These are phyloP conservation scores for Diprion similis DNA, from an alignment of 1,140 invertebrate genomes.

Conservation along the genomic window DNA sequence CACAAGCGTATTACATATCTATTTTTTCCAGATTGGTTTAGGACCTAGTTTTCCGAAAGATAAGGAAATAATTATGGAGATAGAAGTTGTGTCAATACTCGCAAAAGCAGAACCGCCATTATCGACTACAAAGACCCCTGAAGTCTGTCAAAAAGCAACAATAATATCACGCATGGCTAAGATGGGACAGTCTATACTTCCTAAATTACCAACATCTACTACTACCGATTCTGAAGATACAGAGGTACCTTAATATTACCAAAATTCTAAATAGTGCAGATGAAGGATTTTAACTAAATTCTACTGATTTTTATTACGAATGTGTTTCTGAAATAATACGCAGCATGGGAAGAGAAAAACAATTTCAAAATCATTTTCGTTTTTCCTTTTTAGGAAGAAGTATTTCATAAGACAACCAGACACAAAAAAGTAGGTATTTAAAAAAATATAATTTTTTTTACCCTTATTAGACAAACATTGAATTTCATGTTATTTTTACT, in stretches of 20 bases:
- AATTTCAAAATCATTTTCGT: not conserved
- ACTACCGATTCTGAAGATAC: slow-evolving; percentile 55
- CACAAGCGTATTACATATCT: slow-evolving; percentile 18
- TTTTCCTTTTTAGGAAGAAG: slow-evolving; percentile 41
- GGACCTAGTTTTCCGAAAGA: slow-evolving; percentile 54
- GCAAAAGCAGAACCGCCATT: slow-evolving; percentile 24
- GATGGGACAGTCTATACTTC: slow-evolving; percentile 54
- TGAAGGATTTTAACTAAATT: not conserved
- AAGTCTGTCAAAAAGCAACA: slow-evolving; percentile 41
- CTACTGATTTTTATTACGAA: not conserved
- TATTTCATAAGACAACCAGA: slow-evolving; percentile 30
- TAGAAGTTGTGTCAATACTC: slow-evolving; percentile 46
- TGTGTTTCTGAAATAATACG: no score
- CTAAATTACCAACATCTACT: slow-evolving; percentile 42
- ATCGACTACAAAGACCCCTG: slow-evolving; percentile 23
- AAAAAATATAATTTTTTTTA: slow-evolving; percentile 11
- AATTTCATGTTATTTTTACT: not conserved
- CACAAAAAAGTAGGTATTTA: slow-evolving; percentile 32
- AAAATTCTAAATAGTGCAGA: not conserved
- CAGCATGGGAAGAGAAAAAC: not conserved
- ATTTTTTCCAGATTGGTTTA: slow-evolving; percentile 45
- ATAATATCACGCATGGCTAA: slow-evolving; percentile 54
- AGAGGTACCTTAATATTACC: slow-evolving; percentile 36
- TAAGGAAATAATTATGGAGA: slow-evolving; percentile 46
- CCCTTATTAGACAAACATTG: not conserved